A percentile compares a stretch with the other conserved stretches of the same genome.
phyloP scores from a whole-genome alignment of 2,888 invertebrate genomes.

The Rhabditoides inermis region DNA sequence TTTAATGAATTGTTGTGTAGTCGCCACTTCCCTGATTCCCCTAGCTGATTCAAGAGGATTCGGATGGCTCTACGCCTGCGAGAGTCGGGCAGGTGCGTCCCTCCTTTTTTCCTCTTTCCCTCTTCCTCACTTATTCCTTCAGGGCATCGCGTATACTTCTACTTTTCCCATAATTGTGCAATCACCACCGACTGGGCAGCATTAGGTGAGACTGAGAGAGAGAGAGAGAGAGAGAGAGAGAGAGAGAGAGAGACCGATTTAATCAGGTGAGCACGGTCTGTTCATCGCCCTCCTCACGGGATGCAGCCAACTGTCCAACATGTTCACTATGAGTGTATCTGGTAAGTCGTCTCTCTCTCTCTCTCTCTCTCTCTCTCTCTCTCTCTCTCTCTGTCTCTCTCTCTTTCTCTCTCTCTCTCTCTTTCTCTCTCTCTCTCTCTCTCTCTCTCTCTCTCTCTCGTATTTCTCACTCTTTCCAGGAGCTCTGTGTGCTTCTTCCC shows the following conservation, averaged over 20 bases:
- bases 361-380: neutral
- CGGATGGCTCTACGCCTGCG: constrained; percentile 19
- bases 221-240: neutral
- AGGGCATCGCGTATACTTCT: constrained; percentile 22
- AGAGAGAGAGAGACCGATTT: neutral
- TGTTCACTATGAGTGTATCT: constrained; percentile 25
- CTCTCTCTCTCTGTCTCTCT: neutral
- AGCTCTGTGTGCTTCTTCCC: constrained; percentile 2
- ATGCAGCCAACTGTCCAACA: constrained; percentile 21
- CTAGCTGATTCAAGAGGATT: constrained; percentile 14
- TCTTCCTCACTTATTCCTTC: neutral
- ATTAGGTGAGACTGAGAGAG: neutral
- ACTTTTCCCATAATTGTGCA: constrained; percentile 21
- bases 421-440: neutral
- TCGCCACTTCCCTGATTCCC: constrained; percentile 17
- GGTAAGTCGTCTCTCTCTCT: constrained; percentile 5
- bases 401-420: neutral
- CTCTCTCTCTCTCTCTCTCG: constrained; percentile 2
- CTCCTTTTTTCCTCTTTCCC: neutral
- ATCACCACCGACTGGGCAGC: constrained; percentile 24
- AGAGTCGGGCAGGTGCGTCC: constrained; percentile 13
- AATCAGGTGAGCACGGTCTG: constrained; percentile 16
- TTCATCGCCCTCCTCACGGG: constrained; percentile 25
- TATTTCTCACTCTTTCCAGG: constrained; percentile 2
- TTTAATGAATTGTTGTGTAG: constrained; percentile 7